Conservation (phyloP, 2,113 vertebrate species). For the human region DNA sequence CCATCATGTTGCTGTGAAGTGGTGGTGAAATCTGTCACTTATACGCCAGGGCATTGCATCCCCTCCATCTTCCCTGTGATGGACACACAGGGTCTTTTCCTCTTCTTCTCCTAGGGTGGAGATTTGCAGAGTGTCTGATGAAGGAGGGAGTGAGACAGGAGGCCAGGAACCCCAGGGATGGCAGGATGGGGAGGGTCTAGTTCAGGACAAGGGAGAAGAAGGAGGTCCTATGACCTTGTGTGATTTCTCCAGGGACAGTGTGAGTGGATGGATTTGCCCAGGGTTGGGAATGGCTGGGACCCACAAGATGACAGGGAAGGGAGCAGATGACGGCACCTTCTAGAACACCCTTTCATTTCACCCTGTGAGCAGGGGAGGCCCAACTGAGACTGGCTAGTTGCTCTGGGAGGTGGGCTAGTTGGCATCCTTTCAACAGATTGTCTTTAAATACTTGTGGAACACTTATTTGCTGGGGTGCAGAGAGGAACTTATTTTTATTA, state of each 20-base stretch:
- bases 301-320: accelerated
- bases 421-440: neutral
- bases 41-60: accelerated
- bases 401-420: neutral
- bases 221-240: accelerated
- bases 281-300: neutral
- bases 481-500: neutral
- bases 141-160: too few relatives aligned
- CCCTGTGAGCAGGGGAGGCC: neutral
- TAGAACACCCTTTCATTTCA: neutral
- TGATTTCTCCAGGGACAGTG: neutral
- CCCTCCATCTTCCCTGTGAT: neutral
- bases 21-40: too few relatives aligned
- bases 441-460: neutral
- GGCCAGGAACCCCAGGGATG: neutral
- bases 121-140: neutral
- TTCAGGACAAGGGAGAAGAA: neutral
- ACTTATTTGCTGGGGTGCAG: neutral
- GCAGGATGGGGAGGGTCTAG: too few relatives aligned
- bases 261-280: neutral
- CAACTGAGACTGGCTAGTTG: accelerated
- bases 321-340: neutral
- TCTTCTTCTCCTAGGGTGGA: neutral
- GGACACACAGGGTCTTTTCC: neutral
- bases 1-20: accelerated